phyloP scores from a whole-genome alignment of 2,888 invertebrate species.

The Epicampocera succincta region DNA sequence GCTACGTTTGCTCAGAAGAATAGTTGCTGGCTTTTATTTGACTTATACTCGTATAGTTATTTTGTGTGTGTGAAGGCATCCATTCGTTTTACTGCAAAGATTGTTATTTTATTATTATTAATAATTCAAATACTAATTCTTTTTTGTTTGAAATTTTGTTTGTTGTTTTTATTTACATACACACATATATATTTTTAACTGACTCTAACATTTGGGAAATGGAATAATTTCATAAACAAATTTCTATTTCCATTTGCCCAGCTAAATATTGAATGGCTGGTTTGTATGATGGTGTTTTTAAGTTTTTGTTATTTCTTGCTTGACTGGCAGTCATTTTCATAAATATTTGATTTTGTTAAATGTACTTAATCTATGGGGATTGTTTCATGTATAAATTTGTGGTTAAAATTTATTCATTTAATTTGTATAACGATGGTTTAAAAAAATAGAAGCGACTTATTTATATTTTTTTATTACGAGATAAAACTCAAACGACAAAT shows the following conservation, averaged over 20 bases:
- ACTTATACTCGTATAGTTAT: not conserved
- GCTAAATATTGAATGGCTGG: not conserved
- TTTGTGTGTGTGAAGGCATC: conserved; percentile 10
- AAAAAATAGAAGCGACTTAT: no score
- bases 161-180: conserved; percentile 16
- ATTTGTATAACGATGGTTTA: no score
- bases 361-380: conserved; percentile 71
- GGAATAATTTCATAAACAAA: conserved; percentile 11
- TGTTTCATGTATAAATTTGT: conserved; percentile 66
- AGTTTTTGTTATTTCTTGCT: not conserved
- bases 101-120: conserved; percentile 67
- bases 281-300: not conserved
- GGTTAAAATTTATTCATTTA: conserved; percentile 49
- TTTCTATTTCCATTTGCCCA: not conserved
- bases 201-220: not conserved
- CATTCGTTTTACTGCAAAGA: conserved; percentile 39
- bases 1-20: not conserved
- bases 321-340: conserved; percentile 65
- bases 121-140: conserved; percentile 69
- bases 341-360: conserved; percentile 71
- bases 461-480: no score
- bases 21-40: not conserved
- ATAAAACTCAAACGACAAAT: no score
- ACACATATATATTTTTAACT: not conserved
- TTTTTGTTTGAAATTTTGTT: conserved; percentile 31